These are phyloP conservation scores for Melikaiella ostensackeni DNA, from an alignment of 2,888 invertebrate genomes.

Conservation along the genomic window DNA sequence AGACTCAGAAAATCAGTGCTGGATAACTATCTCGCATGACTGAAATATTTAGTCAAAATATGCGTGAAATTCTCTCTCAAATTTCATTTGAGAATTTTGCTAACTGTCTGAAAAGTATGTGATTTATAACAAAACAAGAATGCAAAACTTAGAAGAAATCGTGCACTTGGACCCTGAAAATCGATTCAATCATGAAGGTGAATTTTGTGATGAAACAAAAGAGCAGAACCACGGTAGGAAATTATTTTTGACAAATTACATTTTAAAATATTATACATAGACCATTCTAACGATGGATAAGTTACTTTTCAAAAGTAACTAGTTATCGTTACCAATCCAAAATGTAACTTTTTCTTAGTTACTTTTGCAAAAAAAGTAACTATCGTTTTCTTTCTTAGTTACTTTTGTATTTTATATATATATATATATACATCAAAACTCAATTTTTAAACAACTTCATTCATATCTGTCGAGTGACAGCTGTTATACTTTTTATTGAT, in stretches of 20 bases:
- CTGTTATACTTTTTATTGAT: too few species aligned
- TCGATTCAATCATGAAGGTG: background rate
- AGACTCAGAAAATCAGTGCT: constrained; percentile 4
- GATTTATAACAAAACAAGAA: background rate
- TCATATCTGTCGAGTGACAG: too few species aligned
- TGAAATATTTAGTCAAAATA: background rate
- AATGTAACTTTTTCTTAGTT: too few species aligned
- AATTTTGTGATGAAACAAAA: background rate
- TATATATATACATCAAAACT: too few species aligned
- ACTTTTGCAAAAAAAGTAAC: too few species aligned
- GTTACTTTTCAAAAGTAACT: too few species aligned
- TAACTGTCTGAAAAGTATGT: background rate
- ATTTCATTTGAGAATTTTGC: background rate
- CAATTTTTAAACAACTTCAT: too few species aligned
- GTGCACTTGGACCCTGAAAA: background rate
- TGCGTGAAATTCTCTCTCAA: background rate
- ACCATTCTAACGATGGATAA: too few species aligned
- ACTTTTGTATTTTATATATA: too few species aligned
- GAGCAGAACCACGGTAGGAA: background rate
- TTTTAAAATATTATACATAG: too few species aligned
- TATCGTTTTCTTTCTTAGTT: too few species aligned
- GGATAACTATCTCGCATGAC: constrained; percentile 22
- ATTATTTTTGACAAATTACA: background rate
- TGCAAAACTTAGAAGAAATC: background rate
- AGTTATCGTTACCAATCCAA: too few species aligned